These are phyloP conservation scores for Lasiurus cinereus DNA, from an alignment of 2,113 vertebrate species.

Conservation along the genomic window DNA sequence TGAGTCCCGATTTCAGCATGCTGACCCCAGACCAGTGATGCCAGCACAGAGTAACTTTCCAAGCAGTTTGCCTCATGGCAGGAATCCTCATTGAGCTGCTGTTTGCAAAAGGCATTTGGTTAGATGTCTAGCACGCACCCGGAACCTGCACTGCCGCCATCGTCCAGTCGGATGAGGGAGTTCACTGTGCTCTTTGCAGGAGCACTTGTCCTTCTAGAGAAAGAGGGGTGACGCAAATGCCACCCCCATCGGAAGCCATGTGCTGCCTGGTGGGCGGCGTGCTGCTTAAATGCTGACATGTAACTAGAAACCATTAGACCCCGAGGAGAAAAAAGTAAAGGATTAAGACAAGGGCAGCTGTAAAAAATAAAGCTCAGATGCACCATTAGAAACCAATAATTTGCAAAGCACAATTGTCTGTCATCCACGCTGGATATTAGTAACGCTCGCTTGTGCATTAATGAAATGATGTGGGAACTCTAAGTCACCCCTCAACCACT, in stretches of 20 bases:
- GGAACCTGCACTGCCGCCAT: neutral
- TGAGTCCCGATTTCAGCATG: conserved; percentile 36
- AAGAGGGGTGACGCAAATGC: conserved; percentile 8
- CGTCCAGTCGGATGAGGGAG: neutral
- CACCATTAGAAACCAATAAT: conserved; percentile 71
- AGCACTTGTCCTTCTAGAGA: neutral
- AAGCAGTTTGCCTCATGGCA: conserved; percentile 62
- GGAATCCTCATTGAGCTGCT: conserved; percentile 73
- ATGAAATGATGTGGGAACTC: neutral
- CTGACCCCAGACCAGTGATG: conserved; percentile 50
- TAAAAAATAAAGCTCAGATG: conserved; percentile 61
- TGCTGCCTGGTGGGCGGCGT: neutral
- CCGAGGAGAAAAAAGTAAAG: neutral
- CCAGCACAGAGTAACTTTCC: conserved; percentile 22
- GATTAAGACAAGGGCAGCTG: conserved; percentile 67
- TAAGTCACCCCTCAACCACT: neutral
- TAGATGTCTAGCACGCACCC: neutral
- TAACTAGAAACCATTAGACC: conserved; percentile 50
- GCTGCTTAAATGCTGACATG: conserved; percentile 56
- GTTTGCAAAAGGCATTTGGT: conserved; percentile 16
- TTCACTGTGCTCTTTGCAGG: neutral
- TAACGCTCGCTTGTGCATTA: conserved; percentile 7
- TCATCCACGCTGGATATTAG: neutral
- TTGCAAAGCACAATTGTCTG: conserved; percentile 43
- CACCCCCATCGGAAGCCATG: conserved; percentile 32